Evolutionary conservation across 2,797 vertebrate species (phyloP), one percentile per base, ranked within the genome.

Genomic region (Falco naumanni): DNA sequence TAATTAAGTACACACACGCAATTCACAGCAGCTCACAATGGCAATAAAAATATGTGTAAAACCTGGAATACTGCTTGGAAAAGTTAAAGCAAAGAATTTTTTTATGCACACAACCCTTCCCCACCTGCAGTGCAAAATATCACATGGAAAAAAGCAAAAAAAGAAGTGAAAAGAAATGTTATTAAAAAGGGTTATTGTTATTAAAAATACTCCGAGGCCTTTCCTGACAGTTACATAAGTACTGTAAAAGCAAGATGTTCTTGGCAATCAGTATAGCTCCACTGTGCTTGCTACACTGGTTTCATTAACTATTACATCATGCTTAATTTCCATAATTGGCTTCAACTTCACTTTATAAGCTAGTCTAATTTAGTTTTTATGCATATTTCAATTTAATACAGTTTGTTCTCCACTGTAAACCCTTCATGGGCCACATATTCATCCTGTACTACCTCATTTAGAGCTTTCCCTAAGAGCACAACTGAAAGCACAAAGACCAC

Each of bases 261-360:
- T 95, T 97, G 91, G 95, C 95, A 94, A 94, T 96, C 93, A 92
- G 88, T 29, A 57, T 61, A 94, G 92, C 82, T 94, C 87, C 85
- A 39, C 92, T 94, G 72, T 90, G 85, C 95, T 96, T 97, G 96
- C 96, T 96, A 94, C 95, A 93, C 88, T 96, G 96, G 89, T 96
- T 97, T 97, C 92, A 96, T 96, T 96, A 97, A 96, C 91, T 95
- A 96, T 96, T 97, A 96, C 96, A 97, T 97, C 97, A 97, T 95
- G 92, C 94, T 95, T 97, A 92, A 97, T 97, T 97, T 97, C 85
- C 97, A 96, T 97, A 97, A 97, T 96, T 96, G 94, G 96, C 95
- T 96, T 97, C 95, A 97, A 90, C 95, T 96, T 86, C 93, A 96
- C 54, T 97, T 97, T 87, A 92, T 95, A 96, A 97, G 91, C 94